These are phyloP conservation scores for Crotalus helleri DNA, from an alignment of 2,113 vertebrate genomes.

Conservation along the genomic window DNA sequence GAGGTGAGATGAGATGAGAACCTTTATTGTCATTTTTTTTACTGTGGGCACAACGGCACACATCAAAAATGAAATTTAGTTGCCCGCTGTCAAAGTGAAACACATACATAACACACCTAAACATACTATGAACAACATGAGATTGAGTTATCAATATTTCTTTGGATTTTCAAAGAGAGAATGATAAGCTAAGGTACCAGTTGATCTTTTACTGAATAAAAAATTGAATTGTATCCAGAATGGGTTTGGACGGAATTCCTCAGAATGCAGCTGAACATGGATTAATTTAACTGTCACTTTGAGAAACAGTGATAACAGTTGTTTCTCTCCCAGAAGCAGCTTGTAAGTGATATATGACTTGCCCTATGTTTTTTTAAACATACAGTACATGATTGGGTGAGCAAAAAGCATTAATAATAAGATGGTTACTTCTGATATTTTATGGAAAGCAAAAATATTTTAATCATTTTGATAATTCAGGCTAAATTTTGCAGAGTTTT, in stretches of 20 bases:
- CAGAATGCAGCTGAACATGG: neutral
- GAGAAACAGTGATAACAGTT: neutral
- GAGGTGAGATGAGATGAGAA: too few species aligned
- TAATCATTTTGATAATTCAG: neutral
- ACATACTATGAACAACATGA: neutral
- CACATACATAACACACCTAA: too few species aligned
- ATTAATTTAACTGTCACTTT: conserved; percentile 18
- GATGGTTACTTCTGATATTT: neutral
- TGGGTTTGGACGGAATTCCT: neutral
- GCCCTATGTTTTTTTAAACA: neutral
- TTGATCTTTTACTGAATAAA: neutral
- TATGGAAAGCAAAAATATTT: neutral
- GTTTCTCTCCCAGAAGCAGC: neutral
- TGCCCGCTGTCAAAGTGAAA: too few species aligned
- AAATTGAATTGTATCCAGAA: neutral
- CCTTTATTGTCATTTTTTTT: too few species aligned
- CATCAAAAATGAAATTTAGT: too few species aligned
- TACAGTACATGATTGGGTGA: neutral
- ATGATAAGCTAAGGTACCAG: neutral
- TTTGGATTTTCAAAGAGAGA: neutral
- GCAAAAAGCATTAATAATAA: neutral
- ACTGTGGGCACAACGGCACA: too few species aligned
- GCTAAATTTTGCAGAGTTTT: neutral
- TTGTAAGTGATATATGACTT: conserved; percentile 2
- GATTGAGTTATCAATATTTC: neutral